Evolutionary conservation across 1,140 invertebrate species (phyloP).

Genomic region (Apis laboriosa): DNA sequence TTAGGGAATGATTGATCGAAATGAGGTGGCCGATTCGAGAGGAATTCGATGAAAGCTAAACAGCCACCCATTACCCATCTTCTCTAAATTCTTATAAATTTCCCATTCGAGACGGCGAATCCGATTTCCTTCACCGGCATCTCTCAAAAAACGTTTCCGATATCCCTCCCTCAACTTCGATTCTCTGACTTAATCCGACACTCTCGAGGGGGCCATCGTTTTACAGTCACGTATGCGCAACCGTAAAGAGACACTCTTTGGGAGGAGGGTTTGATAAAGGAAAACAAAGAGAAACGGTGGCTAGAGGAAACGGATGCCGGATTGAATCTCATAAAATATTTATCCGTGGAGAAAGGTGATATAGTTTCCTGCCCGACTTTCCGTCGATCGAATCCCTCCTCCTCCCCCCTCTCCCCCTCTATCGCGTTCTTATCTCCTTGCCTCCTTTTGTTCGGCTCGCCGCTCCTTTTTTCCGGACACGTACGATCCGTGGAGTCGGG

Average conservation of each 20-base stretch:
- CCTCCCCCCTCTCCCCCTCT: constrained; percentile 35
- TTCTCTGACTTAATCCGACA: neutral
- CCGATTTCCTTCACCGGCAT: neutral
- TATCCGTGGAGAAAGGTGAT: constrained; percentile 41
- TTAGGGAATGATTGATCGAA: neutral
- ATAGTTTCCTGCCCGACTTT: constrained; percentile 39
- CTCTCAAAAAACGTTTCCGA: neutral
- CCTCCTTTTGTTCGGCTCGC: neutral
- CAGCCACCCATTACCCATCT: neutral
- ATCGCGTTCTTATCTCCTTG: neutral
- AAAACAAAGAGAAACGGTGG: constrained; percentile 20
- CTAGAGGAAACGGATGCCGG: constrained; percentile 7
- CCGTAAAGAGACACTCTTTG: too few relatives aligned
- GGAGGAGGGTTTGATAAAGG: neutral
- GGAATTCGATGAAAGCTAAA: neutral
- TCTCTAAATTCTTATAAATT: neutral
- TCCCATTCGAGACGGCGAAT: neutral
- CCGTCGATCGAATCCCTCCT: constrained; percentile 31
- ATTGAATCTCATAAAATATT: constrained; percentile 54
- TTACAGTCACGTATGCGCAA: neutral
- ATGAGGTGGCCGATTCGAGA: neutral
- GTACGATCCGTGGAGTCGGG: constrained; percentile 29
- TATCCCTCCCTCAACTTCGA: neutral
- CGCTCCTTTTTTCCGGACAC: constrained; percentile 10
- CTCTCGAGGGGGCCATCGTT: too few relatives aligned